Conservation (phyloP, 2,113 vertebrate species). For the Atherinomorus stipes region DNA sequence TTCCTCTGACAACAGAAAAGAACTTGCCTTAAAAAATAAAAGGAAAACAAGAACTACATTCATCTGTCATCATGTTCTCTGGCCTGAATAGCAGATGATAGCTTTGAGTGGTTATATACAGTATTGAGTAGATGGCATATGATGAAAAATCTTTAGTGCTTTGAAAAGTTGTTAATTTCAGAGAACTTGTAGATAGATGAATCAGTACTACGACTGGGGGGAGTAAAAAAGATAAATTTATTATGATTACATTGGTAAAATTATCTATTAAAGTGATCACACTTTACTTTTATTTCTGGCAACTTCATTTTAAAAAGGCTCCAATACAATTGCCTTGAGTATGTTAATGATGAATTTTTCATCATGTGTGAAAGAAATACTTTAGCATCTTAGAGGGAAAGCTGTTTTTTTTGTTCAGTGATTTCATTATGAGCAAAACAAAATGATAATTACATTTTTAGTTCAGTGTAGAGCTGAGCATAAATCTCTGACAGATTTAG, state of each 20-base stretch:
- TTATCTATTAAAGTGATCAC: background rate
- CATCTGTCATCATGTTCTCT: conserved; percentile 24
- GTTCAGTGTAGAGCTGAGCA: background rate
- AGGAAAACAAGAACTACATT: background rate
- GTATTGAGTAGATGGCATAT: background rate
- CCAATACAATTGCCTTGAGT: background rate
- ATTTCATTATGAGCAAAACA: background rate
- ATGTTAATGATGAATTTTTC: background rate
- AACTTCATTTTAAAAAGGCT: background rate
- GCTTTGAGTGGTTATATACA: no score
- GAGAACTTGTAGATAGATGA: background rate
- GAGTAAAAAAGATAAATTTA: background rate
- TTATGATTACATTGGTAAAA: background rate
- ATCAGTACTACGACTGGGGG: background rate
- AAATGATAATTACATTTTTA: background rate
- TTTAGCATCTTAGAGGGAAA: background rate
- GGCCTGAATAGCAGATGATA: conserved; percentile 23
- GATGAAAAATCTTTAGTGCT: conserved; percentile 17
- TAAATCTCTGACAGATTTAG: background rate
- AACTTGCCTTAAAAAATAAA: conserved; percentile 5
- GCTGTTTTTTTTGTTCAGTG: no score
- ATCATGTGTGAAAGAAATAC: background rate
- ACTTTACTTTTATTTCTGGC: background rate
- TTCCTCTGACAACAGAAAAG: conserved; percentile 21
- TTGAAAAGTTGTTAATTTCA: background rate